Evolutionary conservation across 1,140 invertebrate genomes (phyloP).

Genomic region (Arion vulgaris): DNA sequence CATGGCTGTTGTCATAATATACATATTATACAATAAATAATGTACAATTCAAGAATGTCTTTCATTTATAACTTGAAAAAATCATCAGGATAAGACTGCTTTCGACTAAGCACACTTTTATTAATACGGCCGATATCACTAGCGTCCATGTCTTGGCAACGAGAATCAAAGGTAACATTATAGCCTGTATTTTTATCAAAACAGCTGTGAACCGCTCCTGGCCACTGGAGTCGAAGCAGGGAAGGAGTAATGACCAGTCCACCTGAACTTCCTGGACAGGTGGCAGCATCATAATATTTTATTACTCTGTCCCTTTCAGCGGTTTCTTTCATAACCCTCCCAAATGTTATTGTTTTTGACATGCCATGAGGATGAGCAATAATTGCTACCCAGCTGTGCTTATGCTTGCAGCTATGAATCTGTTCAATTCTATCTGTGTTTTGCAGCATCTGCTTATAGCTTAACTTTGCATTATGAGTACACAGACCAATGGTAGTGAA

Average conservation of each 20-base stretch:
- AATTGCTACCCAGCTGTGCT: constrained; percentile 25
- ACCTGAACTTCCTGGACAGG: constrained; percentile 35
- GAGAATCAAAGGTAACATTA: constrained; percentile 22
- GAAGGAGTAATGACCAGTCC: constrained; percentile 33
- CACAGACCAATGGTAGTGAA: background rate
- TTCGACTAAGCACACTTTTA: constrained; percentile 9
- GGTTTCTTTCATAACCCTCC: background rate
- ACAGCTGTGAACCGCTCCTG: constrained; percentile 30
- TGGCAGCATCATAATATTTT: constrained; percentile 35
- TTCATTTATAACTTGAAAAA: background rate
- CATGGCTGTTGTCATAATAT: too few species aligned
- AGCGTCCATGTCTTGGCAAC: background rate
- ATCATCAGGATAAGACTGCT: constrained; percentile 19
- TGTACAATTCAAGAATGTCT: background rate
- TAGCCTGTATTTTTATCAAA: constrained; percentile 13
- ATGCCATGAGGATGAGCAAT: constrained; percentile 31
- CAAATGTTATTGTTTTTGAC: constrained; percentile 27
- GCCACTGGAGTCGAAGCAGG: constrained; percentile 29
- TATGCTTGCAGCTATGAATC: background rate
- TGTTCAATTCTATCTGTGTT: background rate
- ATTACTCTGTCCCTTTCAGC: background rate
- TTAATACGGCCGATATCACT: constrained; percentile 20
- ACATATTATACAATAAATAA: too few species aligned
- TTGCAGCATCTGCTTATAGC: constrained; percentile 23
- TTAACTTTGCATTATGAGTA: constrained; percentile 23